These are phyloP conservation scores for Sporophila hypoxantha DNA, from an alignment of 2,113 vertebrate genomes.

Conservation along the genomic window DNA sequence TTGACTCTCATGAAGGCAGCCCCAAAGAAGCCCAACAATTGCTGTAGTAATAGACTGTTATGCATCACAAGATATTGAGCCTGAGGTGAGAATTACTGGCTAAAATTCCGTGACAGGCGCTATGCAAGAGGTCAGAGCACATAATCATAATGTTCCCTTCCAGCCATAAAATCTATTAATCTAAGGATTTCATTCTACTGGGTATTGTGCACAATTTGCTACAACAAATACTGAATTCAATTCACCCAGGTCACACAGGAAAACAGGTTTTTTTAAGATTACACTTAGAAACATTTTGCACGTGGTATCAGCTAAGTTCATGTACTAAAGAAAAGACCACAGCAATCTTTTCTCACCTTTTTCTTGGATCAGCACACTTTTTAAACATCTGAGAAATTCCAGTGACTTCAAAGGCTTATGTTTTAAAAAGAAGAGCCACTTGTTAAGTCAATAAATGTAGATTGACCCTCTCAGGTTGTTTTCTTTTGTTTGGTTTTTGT, in stretches of 20 bases:
- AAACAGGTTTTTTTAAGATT: neutral
- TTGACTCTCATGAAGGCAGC: neutral
- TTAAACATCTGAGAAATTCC: neutral
- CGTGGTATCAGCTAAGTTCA: neutral
- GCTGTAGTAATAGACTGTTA: neutral
- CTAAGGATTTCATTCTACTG: neutral
- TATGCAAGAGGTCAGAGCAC: constrained; percentile 29
- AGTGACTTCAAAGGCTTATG: neutral
- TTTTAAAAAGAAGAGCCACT: neutral
- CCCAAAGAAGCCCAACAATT: neutral
- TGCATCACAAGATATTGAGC: neutral
- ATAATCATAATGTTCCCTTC: constrained; percentile 28
- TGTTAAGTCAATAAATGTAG: neutral
- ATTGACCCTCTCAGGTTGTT: neutral
- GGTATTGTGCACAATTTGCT: neutral
- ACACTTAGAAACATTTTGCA: neutral
- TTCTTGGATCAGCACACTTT: neutral
- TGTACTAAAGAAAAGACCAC: neutral
- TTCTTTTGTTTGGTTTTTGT: neutral
- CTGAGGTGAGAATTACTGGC: neutral
- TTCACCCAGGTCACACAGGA: neutral
- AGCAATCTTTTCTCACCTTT: neutral
- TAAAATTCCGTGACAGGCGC: neutral
- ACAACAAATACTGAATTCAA: neutral
- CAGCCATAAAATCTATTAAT: constrained; percentile 5